These are phyloP conservation scores for Hippocampus zosterae DNA, from an alignment of 2,113 vertebrate species.

Conservation along the genomic window DNA sequence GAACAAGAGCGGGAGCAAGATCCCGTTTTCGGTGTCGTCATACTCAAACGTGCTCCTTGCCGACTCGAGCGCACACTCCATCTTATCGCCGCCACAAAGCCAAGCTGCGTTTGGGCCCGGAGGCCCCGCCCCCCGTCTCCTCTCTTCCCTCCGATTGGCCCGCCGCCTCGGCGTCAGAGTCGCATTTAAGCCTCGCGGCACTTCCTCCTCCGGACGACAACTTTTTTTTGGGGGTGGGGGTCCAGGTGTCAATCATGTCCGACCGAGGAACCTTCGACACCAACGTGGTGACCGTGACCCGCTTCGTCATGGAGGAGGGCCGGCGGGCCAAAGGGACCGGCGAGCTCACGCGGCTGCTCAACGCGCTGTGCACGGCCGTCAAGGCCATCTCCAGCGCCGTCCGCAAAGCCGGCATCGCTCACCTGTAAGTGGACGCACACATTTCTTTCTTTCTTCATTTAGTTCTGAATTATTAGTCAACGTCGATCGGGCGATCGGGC, in stretches of 20 bases:
- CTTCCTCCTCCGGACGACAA: conserved; percentile 13
- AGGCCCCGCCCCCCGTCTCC: conserved; percentile 38
- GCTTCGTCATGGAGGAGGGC: conserved; percentile 90
- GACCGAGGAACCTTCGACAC: conserved; percentile 84
- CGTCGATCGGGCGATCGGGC: too few relatives aligned
- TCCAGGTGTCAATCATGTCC: conserved; percentile 70
- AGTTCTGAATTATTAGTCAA: not conserved
- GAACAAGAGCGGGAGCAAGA: too few relatives aligned
- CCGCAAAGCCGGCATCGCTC: conserved; percentile 90
- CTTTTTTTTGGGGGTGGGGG: not conserved
- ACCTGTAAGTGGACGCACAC: conserved; percentile 76
- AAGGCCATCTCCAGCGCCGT: conserved; percentile 93
- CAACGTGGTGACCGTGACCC: conserved; percentile 86
- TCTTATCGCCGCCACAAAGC: not conserved
- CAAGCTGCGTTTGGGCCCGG: conserved; percentile 11
- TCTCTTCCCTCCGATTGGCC: conserved; percentile 26
- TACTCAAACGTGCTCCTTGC: not conserved
- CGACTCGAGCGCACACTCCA: not conserved
- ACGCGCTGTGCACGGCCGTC: conserved; percentile 84
- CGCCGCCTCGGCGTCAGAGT: conserved; percentile 41
- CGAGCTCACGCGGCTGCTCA: conserved; percentile 90
- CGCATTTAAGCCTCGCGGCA: conserved; percentile 38
- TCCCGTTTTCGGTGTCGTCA: not conserved
- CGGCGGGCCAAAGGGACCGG: conserved; percentile 82
- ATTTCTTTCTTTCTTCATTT: not conserved